A percentile compares a stretch with the other conserved stretches of the same genome.
Evolutionary conservation across 2,113 vertebrate species (phyloP).

Genomic region (Brevimyrus niger): DNA sequence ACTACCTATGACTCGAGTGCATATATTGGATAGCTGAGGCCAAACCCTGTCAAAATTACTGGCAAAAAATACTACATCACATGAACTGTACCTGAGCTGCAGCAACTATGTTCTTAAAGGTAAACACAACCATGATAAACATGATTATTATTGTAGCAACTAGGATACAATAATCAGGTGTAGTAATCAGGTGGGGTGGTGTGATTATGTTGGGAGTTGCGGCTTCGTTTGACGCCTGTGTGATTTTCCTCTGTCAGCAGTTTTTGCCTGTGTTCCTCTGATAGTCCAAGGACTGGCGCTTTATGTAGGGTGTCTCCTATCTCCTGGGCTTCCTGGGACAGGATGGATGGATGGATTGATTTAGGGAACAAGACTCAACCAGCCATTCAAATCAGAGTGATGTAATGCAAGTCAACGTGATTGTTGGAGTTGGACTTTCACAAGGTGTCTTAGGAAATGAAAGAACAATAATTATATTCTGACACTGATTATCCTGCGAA

Average conservation of each 20-base stretch:
- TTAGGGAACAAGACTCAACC: not conserved
- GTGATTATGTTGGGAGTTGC: not conserved
- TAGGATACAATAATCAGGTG: not conserved
- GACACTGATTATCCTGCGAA: not conserved
- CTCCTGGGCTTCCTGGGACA: too few relatives aligned
- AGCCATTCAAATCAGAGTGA: not conserved
- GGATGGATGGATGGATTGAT: not conserved
- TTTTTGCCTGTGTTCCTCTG: not conserved
- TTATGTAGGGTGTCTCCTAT: not conserved
- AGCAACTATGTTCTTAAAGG: not conserved
- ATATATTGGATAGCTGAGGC: not conserved
- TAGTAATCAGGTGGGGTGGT: not conserved
- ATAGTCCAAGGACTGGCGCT: not conserved
- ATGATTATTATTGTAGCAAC: not conserved
- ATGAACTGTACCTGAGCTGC: not conserved
- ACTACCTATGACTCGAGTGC: not conserved
- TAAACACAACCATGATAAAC: not conserved
- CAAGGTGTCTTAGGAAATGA: not conserved
- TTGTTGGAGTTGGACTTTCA: not conserved
- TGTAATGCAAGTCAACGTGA: not conserved
- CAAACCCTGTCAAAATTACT: not conserved
- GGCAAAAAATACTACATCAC: not conserved
- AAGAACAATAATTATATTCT: not conserved
- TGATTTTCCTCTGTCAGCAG: not conserved
- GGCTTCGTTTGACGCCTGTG: not conserved